Conservation (phyloP, 2,113 vertebrate genomes). For the Nycticebus coucang region DNA sequence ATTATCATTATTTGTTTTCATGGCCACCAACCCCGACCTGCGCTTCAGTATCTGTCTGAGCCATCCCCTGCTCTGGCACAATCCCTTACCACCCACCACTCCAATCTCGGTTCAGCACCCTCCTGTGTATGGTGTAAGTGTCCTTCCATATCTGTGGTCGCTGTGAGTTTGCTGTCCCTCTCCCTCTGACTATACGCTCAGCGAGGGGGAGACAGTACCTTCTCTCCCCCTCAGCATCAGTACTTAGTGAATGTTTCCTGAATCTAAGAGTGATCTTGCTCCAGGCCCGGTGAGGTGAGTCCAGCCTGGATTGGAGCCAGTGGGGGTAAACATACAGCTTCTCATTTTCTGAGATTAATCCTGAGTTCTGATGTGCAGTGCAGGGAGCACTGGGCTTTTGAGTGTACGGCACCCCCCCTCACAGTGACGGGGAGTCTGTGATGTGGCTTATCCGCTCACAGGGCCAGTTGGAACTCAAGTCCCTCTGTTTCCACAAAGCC, state of each 20-base stretch:
- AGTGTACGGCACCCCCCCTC: not conserved
- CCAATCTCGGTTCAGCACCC: fast-evolving
- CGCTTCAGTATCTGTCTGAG: not conserved
- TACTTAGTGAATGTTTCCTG: not conserved
- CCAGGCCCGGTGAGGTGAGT: not conserved
- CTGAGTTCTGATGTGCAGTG: not conserved
- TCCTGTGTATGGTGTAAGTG: not conserved
- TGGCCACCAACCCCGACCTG: not conserved
- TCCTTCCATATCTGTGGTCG: too few species aligned
- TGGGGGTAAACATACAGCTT: too few species aligned
- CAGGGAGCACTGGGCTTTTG: not conserved
- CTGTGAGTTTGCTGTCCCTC: not conserved
- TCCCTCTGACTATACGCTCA: not conserved
- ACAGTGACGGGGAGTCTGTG: not conserved
- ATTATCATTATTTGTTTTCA: not conserved
- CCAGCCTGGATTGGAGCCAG: not conserved
- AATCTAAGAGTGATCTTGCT: not conserved
- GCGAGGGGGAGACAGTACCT: not conserved
- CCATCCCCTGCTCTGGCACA: not conserved
- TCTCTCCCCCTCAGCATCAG: not conserved
- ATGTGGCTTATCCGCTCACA: not conserved
- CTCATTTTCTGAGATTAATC: not conserved
- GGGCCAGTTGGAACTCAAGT: too few species aligned
- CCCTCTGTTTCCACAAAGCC: not conserved
- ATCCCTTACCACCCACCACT: fast-evolving